phyloP scores from a whole-genome alignment of 2,113 vertebrate species.

The Oriolus oriolus region DNA sequence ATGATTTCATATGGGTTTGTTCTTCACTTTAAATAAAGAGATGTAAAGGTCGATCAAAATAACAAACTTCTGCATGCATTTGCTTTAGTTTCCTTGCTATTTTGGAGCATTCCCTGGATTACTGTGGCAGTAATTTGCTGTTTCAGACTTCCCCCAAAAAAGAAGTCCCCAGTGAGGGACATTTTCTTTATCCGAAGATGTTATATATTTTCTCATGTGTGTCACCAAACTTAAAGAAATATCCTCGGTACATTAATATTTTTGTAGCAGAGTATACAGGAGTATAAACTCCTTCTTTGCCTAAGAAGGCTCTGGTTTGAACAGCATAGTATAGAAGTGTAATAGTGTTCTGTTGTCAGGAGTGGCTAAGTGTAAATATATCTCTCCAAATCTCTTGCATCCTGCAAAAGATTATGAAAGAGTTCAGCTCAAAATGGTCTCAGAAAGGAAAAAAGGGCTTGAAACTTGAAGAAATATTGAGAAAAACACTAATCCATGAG shows the following conservation, averaged over 20 bases:
- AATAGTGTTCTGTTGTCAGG: neutral
- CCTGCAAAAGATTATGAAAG: neutral
- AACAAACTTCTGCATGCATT: neutral
- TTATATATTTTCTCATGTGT: fast-evolving
- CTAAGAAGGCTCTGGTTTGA: neutral
- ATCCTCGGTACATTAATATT: neutral
- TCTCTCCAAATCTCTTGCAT: neutral
- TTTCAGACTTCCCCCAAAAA: neutral
- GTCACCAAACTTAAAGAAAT: neutral
- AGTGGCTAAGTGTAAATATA: neutral
- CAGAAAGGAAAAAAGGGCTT: neutral
- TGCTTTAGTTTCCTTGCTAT: neutral
- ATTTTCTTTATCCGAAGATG: neutral
- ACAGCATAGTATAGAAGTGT: neutral
- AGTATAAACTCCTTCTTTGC: neutral
- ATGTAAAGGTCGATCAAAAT: neutral
- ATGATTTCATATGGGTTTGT: neutral
- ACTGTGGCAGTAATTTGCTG: neutral
- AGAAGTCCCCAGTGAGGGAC: fast-evolving
- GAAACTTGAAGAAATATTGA: neutral
- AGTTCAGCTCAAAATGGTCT: neutral
- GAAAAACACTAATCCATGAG: neutral
- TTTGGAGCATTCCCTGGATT: neutral
- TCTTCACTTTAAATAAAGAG: neutral
- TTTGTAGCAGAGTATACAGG: neutral